Evolutionary conservation across 2,888 invertebrate genomes (phyloP).

Genomic region (Listrodromus nycthemerus): DNA sequence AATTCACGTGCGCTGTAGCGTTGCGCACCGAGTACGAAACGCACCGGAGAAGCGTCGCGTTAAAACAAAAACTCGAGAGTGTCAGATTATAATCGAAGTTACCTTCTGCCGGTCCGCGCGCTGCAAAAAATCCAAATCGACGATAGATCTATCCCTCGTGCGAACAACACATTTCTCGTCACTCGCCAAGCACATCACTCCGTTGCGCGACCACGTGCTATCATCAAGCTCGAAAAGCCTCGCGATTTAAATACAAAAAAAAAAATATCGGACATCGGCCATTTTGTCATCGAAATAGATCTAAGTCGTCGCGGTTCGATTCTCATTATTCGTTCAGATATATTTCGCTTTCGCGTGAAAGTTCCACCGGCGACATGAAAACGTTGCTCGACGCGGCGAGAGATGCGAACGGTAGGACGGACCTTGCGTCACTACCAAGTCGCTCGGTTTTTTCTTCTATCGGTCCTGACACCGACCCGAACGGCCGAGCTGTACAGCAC

Average conservation of each 20-base stretch:
- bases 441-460: conserved; percentile 8
- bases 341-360: neutral
- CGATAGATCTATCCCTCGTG: neutral
- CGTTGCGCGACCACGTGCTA: neutral
- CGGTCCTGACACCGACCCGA: neutral
- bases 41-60: neutral
- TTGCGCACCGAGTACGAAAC: neutral
- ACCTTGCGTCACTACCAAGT: conserved; percentile 75
- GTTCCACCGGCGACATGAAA: neutral
- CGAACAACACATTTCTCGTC: neutral
- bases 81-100: neutral
- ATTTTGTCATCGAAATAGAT: no score
- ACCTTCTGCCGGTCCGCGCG: neutral
- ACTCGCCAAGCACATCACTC: neutral
- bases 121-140: conserved; percentile 3
- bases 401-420: conserved; percentile 76
- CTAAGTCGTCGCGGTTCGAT: neutral
- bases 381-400: conserved; percentile 60
- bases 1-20: neutral
- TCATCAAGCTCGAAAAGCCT: neutral
- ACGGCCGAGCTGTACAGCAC: neutral
- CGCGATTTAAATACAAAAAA: neutral
- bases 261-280: no score
- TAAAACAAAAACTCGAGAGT: neutral
- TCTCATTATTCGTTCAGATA: neutral